A percentile compares a stretch with the other conserved stretches of the same genome.
These are phyloP conservation scores for Emydoidea blandingii DNA, from an alignment of 2,797 vertebrate species.

Conservation along the genomic window DNA sequence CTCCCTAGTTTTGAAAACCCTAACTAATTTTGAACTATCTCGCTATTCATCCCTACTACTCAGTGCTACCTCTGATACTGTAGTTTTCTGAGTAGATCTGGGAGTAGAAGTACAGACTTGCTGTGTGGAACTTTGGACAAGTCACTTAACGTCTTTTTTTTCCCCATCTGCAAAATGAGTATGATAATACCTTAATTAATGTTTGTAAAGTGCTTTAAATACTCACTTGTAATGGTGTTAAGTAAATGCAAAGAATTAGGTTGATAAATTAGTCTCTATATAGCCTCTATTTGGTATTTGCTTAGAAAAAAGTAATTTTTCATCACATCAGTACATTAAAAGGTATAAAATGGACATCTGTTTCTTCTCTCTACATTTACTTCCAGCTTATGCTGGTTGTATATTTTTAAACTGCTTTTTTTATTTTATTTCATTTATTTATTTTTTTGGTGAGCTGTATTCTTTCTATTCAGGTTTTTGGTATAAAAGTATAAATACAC, in stretches of 20 bases:
- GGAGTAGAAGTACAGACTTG: background rate
- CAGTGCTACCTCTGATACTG: background rate
- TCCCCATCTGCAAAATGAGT: rapidly evolving
- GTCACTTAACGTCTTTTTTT: background rate
- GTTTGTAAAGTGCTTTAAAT: background rate
- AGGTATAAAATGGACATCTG: background rate
- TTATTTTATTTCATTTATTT: constrained; percentile 35
- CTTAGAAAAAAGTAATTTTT: constrained; percentile 14
- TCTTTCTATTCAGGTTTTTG: constrained; percentile 64
- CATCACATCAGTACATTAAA: background rate
- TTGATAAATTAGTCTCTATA: constrained; percentile 1
- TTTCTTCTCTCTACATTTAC: background rate
- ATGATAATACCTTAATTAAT: background rate
- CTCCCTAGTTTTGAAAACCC: background rate
- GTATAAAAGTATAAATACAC: constrained; percentile 71
- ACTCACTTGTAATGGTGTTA: background rate
- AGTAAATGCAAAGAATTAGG: background rate
- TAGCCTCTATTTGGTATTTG: background rate
- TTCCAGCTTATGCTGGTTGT: background rate
- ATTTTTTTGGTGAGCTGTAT: constrained; percentile 31
- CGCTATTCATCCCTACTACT: background rate
- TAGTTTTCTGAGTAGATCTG: background rate
- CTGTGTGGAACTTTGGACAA: background rate
- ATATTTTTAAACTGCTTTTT: constrained; percentile 51
- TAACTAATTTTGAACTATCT: background rate